Base-by-base conservation (phyloP, 2,797 vertebrate genomes). In the Dryobates pubescens region DNA sequence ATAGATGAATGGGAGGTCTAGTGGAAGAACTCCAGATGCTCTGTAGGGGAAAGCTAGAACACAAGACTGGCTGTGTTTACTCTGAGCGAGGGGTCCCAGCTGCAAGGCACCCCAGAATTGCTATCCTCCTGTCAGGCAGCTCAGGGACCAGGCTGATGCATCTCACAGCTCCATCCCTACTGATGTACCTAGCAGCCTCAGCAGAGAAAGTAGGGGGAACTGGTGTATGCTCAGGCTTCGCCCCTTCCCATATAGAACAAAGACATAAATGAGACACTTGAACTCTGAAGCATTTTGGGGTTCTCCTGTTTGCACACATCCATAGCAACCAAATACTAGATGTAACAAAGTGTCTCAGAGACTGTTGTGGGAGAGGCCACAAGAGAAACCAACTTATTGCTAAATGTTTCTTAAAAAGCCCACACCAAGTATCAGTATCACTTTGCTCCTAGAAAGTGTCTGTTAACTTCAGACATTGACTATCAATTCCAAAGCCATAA, bases 11-110 rank as follows among this genome's bases (percentile, higher is more conserved):
- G 77, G 81, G 74, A 89, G 29, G 83, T 76, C 14, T 75, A 75
- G 75, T 83, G 91, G 89, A 95, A 54, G 67, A 96, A 82, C 85
- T 61, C 87, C 74, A 75, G 75, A 3, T 43, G 10, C 29, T 56
- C 34, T 90, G 89, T 89, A 95, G 86, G 96, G 92, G 86, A 97
- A 88, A 94, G 96, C 97, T 95, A 92, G 93, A 88, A 92, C 1
- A 2, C 86, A 93, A 96, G 96, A 95, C 84, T 82, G 90, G 80
- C 27, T 54, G 45, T 29, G 34, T 68, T 36, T 49, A 20, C 38
- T 53, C 22, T 23, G 51, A 77, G 62, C 32, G 70, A 67, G 19
- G 14, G 15, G 5, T 71, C 32, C n/a, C 67, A 54, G 18, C 69
- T 67, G 53, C 83, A 70, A 10, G 14, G 20, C 3, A 10, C 5